phyloP scores from a whole-genome alignment of 2,113 vertebrate genomes.

The Otis tarda region DNA sequence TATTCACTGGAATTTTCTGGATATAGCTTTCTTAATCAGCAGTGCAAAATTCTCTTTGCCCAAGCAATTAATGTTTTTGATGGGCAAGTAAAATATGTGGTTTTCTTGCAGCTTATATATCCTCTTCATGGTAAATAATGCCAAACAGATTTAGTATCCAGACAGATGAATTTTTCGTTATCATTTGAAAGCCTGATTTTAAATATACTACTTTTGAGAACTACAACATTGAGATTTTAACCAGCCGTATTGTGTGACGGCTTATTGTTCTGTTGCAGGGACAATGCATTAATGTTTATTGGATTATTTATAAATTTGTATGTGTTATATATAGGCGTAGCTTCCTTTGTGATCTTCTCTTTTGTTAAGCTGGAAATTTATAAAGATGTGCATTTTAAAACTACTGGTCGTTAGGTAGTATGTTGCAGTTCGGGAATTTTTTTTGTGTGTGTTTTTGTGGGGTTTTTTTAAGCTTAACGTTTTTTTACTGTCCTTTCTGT shows the following conservation, averaged over 20 bases:
- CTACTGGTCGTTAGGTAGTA: constrained; percentile 43
- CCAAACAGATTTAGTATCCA: constrained; percentile 54
- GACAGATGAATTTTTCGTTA: constrained; percentile 50
- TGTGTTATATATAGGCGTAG: neutral
- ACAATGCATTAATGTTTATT: constrained; percentile 49
- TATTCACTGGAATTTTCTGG: constrained; percentile 71
- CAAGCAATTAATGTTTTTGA: constrained; percentile 60
- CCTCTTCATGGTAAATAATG: constrained; percentile 36
- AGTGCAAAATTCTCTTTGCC: constrained; percentile 38
- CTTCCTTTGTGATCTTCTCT: constrained; percentile 46
- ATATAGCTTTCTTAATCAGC: constrained; percentile 69
- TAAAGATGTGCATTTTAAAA: constrained; percentile 38
- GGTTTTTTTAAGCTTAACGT: neutral
- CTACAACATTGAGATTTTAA: constrained; percentile 56
- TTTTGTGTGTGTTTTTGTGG: neutral
- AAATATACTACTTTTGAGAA: constrained; percentile 71
- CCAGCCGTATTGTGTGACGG: constrained; percentile 45
- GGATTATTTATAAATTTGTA: constrained; percentile 31
- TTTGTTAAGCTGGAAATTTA: constrained; percentile 64
- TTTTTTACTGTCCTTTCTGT: constrained; percentile 64
- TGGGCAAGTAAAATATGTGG: constrained; percentile 46
- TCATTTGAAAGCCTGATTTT: constrained; percentile 50
- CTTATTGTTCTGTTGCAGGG: constrained; percentile 57
- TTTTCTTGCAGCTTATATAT: constrained; percentile 17
- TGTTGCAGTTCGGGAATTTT: constrained; percentile 42